These are phyloP conservation scores for Euclidia mi DNA, from an alignment of 2,888 invertebrate species.

Conservation along the genomic window DNA sequence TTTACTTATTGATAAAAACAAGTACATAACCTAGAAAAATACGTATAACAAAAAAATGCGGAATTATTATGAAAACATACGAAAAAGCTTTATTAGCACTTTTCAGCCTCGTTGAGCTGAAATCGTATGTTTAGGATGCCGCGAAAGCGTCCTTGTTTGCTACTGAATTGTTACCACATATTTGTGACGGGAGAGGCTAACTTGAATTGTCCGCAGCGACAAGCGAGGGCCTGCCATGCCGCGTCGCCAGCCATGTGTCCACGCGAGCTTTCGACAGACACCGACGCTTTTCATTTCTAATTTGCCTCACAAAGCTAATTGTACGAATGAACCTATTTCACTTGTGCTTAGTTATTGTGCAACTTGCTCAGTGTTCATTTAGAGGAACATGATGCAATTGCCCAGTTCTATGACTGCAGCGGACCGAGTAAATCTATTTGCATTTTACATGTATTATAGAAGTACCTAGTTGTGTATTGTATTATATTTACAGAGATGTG, in stretches of 20 bases:
- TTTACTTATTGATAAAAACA: not conserved
- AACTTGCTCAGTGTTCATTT: too few relatives aligned
- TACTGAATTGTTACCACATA: conserved; percentile 37
- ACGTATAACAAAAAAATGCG: not conserved
- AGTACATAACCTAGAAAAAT: not conserved
- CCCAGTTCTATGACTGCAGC: too few relatives aligned
- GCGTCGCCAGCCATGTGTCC: conserved; percentile 20
- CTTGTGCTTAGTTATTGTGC: not conserved
- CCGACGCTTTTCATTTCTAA: conserved; percentile 19
- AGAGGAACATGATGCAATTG: too few relatives aligned
- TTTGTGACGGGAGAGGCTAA: conserved; percentile 54
- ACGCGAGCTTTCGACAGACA: conserved; percentile 19
- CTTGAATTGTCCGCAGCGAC: conserved; percentile 58
- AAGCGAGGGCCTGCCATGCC: not conserved
- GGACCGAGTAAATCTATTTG: too few relatives aligned
- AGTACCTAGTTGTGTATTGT: too few relatives aligned
- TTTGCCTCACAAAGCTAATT: conserved; percentile 7
- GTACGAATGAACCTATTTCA: conserved; percentile 4
- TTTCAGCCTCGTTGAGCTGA: conserved; percentile 18
- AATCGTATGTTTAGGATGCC: conserved; percentile 27
- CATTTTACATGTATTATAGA: too few relatives aligned
- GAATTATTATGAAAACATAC: conserved; percentile 13
- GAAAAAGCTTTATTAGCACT: conserved; percentile 26
- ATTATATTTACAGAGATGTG: too few relatives aligned
- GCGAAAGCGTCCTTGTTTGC: conserved; percentile 22